Evolutionary conservation across 1,140 invertebrate species (phyloP), one percentile per base, ranked within the genome.

Genomic region (Phenacoccus solenopsis): DNA sequence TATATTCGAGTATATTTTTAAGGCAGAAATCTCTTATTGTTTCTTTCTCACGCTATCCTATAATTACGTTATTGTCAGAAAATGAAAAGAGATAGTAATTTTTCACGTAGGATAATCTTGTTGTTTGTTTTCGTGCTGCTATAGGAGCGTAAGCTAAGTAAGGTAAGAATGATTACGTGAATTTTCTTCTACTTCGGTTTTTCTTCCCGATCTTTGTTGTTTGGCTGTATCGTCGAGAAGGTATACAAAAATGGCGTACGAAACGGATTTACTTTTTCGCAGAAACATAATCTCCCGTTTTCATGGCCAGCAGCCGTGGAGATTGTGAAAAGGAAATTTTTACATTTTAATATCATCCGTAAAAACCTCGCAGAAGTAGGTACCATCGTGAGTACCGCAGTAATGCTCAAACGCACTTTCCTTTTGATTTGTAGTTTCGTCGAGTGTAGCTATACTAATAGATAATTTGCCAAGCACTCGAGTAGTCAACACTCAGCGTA

Each of bases 81-180:
- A 64, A 27, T n/a, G n/a, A 38, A 38, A 38, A 38, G 16, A 24
- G 25, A 22, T 10, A 16, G 25, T 64, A 64, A 64, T 64, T 64
- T 64, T 64, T 64, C 21, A 27, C 59, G 13, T 64, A 64, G 59
- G 59, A 20, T 64, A 25, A 64, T 49, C 38, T 22, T 64, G 22
- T 64, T 64, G 25, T 64, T 49, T 64, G 59, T 25, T 64, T 22
- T 64, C 59, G 25, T 64, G 59, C 59, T 64, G 59, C 59, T 59
- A n/a, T 49, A 64, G 59, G 59, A 64, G 25, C 59, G 59, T 64
- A 27, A 64, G 25, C 59, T 64, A 24, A 64, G 59, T 64, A 64
- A 64, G 59, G 59, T 64, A 64, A 64, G 59, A 24, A n/a, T 22
- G 59, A 64, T 64, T 20, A 38, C 9, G n/a, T 59, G 16, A 64